A percentile compares a stretch with the other conserved stretches of the same genome.
Conservation (phyloP, 2,797 vertebrate genomes). For the Trematomus bernacchii region DNA sequence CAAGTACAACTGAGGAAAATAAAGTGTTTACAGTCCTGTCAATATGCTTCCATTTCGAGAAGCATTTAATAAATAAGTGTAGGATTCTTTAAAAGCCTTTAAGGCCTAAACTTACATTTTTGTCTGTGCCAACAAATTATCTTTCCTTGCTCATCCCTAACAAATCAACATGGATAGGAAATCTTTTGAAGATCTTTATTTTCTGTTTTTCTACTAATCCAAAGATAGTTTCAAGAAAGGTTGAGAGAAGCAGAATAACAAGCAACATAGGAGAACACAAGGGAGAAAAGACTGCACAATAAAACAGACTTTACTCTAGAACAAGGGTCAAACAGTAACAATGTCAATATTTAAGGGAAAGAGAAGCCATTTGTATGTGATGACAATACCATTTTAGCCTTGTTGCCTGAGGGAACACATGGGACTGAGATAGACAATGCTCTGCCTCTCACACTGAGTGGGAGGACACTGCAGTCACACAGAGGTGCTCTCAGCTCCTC, state of each 20-base stretch:
- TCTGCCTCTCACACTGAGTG: slow-evolving; percentile 70
- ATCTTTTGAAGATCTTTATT: background rate
- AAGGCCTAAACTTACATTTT: too few relatives aligned
- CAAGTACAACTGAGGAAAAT: slow-evolving; percentile 16
- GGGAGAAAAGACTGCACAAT: background rate
- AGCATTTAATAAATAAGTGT: background rate
- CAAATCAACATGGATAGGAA: background rate
- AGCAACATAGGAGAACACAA: background rate
- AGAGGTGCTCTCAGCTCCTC: slow-evolving; percentile 64
- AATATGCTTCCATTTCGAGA: background rate
- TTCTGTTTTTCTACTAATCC: background rate
- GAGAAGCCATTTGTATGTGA: slow-evolving; percentile 1
- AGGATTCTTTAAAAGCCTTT: background rate
- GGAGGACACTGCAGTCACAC: slow-evolving; percentile 71
- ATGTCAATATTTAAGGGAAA: background rate
- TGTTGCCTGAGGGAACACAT: slow-evolving; percentile 30
- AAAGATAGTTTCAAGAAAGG: background rate
- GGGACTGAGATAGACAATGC: slow-evolving; percentile 76
- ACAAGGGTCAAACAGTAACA: background rate
- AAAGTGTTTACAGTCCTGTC: background rate
- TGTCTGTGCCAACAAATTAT: background rate
- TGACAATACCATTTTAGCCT: background rate
- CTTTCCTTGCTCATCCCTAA: background rate
- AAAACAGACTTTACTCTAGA: background rate
- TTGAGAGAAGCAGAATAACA: background rate